Percentiles rank a stretch among this genome's conserved stretches.
Conservation (phyloP, 2,113 vertebrate genomes). For the Scophthalmus maximus region DNA sequence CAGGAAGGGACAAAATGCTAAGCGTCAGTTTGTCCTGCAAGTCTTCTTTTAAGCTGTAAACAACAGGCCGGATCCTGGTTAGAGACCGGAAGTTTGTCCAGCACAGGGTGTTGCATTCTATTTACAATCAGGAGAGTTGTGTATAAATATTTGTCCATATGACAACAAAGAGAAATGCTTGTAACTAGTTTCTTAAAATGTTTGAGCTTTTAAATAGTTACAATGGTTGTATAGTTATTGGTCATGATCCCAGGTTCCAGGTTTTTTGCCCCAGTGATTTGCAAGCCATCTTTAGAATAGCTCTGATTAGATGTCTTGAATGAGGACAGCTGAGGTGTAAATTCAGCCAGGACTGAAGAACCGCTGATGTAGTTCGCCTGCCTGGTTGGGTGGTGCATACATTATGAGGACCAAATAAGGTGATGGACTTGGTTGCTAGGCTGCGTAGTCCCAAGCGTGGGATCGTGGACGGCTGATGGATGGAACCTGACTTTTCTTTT, state of each 20-base stretch:
- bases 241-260: neutral
- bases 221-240: no score
- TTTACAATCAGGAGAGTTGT: neutral
- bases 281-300: neutral
- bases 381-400: constrained; percentile 13
- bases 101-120: neutral
- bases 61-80: constrained; percentile 29
- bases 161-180: neutral
- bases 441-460: constrained; percentile 30
- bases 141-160: neutral
- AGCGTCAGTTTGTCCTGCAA: neutral
- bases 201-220: no score
- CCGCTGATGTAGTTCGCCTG: neutral
- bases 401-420: constrained; percentile 30
- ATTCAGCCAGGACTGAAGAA: neutral
- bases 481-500: constrained; percentile 22
- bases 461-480: constrained; percentile 25
- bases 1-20: neutral
- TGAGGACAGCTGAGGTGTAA: neutral
- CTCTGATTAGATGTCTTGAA: neutral
- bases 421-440: constrained; percentile 59
- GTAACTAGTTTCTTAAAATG: neutral
- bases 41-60: neutral
- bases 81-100: neutral
- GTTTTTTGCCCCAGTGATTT: neutral